Evolutionary conservation across 1,140 invertebrate genomes (phyloP).

Genomic region (Temnothorax longispinosus): DNA sequence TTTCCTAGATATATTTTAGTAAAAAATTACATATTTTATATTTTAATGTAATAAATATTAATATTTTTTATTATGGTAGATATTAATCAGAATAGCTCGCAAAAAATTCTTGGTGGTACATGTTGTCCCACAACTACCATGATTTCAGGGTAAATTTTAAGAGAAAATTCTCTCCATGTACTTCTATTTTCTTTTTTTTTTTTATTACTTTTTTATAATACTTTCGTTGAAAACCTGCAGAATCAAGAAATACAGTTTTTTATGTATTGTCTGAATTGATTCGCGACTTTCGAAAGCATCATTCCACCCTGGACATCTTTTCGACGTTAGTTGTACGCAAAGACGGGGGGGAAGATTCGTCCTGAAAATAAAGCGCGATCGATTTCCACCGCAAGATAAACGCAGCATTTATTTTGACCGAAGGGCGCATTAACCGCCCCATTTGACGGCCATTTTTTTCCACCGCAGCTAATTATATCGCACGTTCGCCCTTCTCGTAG

Average conservation of each 20-base stretch:
- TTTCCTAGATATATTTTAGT: too few species aligned
- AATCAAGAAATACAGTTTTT: not conserved
- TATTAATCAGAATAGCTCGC: too few species aligned
- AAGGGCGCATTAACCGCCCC: slow-evolving; percentile 58
- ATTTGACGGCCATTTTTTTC: slow-evolving; percentile 65
- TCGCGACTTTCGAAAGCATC: not conserved
- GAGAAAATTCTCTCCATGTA: too few species aligned
- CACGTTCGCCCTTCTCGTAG: slow-evolving; percentile 61
- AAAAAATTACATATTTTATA: too few species aligned
- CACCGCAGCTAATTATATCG: slow-evolving; percentile 65
- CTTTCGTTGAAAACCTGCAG: too few species aligned
- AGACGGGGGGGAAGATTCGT: slow-evolving; percentile 10
- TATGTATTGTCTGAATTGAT: not conserved
- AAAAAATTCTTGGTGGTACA: too few species aligned
- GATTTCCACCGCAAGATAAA: slow-evolving; percentile 40
- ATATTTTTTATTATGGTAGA: too few species aligned
- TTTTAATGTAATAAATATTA: too few species aligned
- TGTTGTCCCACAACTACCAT: too few species aligned
- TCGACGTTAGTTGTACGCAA: not conserved
- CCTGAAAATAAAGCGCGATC: slow-evolving; percentile 64
- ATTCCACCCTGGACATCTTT: not conserved
- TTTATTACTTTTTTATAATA: too few species aligned
- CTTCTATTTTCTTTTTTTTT: too few species aligned
- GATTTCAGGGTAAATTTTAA: too few species aligned
- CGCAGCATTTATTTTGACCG: slow-evolving; percentile 49